Percentiles rank a stretch among this genome's conserved stretches.
These are phyloP conservation scores for Whitmania pigra DNA, from an alignment of 1,140 invertebrate species.

Conservation along the genomic window DNA sequence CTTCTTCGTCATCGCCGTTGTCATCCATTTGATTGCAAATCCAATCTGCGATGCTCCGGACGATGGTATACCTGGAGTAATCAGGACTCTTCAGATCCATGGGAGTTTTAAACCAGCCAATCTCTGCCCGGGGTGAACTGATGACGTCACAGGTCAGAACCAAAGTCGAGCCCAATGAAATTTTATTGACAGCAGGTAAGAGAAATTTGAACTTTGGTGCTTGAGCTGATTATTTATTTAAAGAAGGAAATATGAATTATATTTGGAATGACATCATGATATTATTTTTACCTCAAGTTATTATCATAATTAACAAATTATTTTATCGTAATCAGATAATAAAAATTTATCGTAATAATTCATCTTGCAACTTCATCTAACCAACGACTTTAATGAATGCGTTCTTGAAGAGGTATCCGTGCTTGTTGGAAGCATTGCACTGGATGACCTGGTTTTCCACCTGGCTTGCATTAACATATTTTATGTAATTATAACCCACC, in stretches of 20 bases:
- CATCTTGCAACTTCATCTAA: constrained; percentile 34
- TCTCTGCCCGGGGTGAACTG: background rate
- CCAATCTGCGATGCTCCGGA: background rate
- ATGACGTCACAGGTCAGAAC: constrained; percentile 1
- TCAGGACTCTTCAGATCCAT: too few species aligned
- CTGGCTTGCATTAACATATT: constrained; percentile 33
- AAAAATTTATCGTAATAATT: too few species aligned
- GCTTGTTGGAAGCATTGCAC: constrained; percentile 93
- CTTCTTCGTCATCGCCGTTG: background rate
- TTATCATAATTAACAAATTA: too few species aligned
- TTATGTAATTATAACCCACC: background rate
- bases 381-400: constrained; percentile 89
- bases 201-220: background rate
- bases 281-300: too few species aligned
- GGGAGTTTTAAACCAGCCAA: background rate
- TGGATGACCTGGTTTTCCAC: constrained; percentile 90
- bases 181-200: background rate
- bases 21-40: background rate
- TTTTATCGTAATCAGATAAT: too few species aligned
- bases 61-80: too few species aligned
- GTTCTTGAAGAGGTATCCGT: constrained; percentile 94
- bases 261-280: too few species aligned
- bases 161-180: background rate
- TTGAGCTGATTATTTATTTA: background rate
- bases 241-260: too few species aligned